Percentiles rank a stretch among this genome's conserved stretches.
Evolutionary conservation across 2,888 invertebrate genomes (phyloP).

Genomic region (Calameuta pallipes): DNA sequence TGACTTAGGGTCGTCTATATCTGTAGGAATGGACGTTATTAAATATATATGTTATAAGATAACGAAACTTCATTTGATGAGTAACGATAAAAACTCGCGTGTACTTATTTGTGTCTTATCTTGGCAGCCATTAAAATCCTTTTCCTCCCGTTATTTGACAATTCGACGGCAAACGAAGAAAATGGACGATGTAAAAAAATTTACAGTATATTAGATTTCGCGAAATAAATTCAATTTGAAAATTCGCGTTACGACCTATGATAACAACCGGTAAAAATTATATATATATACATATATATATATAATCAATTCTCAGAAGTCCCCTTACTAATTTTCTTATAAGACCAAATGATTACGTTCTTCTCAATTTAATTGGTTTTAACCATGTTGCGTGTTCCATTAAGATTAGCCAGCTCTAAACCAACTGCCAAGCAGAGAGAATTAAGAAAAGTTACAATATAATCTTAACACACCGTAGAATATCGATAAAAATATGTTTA

Average conservation of each 20-base stretch:
- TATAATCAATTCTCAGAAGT: not conserved
- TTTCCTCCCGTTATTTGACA: not conserved
- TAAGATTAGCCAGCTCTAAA: not conserved
- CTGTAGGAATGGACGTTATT: not conserved
- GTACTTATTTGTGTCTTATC: slow-evolving; percentile 23
- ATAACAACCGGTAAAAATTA: too few relatives aligned
- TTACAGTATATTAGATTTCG: not conserved
- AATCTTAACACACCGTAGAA: not conserved
- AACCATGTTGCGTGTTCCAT: not conserved
- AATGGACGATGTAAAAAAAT: not conserved
- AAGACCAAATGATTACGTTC: not conserved
- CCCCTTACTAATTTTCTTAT: not conserved
- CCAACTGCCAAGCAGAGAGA: not conserved
- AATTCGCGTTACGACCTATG: too few relatives aligned
- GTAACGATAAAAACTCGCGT: slow-evolving; percentile 36
- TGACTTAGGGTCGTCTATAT: not conserved
- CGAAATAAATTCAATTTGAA: too few relatives aligned
- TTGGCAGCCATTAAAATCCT: not conserved
- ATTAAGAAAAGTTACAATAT: not conserved
- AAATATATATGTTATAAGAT: not conserved
- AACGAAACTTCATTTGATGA: not conserved
- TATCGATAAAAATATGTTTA: not conserved
- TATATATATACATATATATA: too few relatives aligned
- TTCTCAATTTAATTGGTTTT: not conserved
- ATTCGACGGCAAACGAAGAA: not conserved